phyloP scores from a whole-genome alignment of 2,888 invertebrate species.

The Phaedon cochleariae region DNA sequence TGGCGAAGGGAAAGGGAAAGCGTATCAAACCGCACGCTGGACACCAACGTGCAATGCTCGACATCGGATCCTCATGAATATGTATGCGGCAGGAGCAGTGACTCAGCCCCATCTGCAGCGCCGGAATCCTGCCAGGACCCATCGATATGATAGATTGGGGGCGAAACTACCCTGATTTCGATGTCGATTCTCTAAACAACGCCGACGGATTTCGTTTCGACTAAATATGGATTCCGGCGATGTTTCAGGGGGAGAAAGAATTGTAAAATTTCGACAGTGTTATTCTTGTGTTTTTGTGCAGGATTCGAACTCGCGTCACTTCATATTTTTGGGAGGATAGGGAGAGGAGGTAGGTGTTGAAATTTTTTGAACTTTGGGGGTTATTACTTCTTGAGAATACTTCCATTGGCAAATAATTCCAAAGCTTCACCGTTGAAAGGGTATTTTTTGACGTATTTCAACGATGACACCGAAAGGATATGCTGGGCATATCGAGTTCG shows the following conservation, averaged over 20 bases:
- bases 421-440: too few relatives aligned
- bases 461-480: too few relatives aligned
- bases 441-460: too few relatives aligned
- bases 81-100: slow-evolving; percentile 59
- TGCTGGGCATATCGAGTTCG: too few relatives aligned
- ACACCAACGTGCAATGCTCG: slow-evolving; percentile 40
- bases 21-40: slow-evolving; percentile 42
- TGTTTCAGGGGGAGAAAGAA: slow-evolving; percentile 16
- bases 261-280: too few relatives aligned
- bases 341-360: too few relatives aligned
- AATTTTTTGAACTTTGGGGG: too few relatives aligned
- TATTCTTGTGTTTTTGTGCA: too few relatives aligned
- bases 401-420: too few relatives aligned
- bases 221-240: slow-evolving; percentile 26
- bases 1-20: slow-evolving; percentile 57
- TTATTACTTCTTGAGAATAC: too few relatives aligned
- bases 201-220: slow-evolving; percentile 26
- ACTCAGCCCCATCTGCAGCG: slow-evolving; percentile 60
- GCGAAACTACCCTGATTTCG: slow-evolving; percentile 51
- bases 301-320: too few relatives aligned
- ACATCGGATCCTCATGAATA: slow-evolving; percentile 59
- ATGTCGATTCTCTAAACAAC: slow-evolving; percentile 37
- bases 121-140: slow-evolving; percentile 56
- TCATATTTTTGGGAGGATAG: too few relatives aligned
- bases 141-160: slow-evolving; percentile 61